Conservation (phyloP, 2,113 vertebrate species). For the Oryzias melastigma region DNA sequence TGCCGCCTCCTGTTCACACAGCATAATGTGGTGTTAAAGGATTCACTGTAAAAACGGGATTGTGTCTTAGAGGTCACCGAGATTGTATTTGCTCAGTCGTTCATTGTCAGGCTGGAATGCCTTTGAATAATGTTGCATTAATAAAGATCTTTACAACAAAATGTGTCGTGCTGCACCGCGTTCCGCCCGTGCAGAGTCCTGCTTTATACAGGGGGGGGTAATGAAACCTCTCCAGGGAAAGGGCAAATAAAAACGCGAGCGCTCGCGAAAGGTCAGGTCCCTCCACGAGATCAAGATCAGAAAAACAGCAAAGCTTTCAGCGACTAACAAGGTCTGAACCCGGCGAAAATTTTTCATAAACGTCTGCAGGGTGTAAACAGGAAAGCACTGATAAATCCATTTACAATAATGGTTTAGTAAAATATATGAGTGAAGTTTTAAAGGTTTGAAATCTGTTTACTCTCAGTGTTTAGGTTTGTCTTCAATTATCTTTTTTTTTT, state of each 20-base stretch:
- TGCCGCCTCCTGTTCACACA: conserved; percentile 8
- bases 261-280: conserved; percentile 49
- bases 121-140: conserved; percentile 24
- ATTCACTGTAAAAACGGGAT: conserved; percentile 25
- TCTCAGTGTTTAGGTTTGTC: conserved; percentile 30
- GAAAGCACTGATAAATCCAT: too few relatives aligned
- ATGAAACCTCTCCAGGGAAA: conserved; percentile 42
- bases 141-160: conserved; percentile 30
- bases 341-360: background rate
- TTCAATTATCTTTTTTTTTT: conserved; percentile 8
- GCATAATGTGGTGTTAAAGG: conserved; percentile 5
- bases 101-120: conserved; percentile 28
- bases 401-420: too few relatives aligned
- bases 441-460: conserved; percentile 12
- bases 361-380: too few relatives aligned
- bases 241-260: conserved; percentile 54
- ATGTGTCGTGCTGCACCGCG: conserved; percentile 3
- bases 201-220: background rate
- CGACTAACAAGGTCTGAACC: conserved; percentile 21
- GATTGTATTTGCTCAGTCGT: conserved; percentile 19
- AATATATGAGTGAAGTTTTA: too few relatives aligned
- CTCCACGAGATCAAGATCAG: conserved; percentile 28
- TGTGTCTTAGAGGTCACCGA: conserved; percentile 19
- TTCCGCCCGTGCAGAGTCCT: background rate
- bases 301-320: conserved; percentile 28